These are phyloP conservation scores for Propsilocerus akamusi DNA, from an alignment of 1,140 invertebrate genomes.

Conservation along the genomic window DNA sequence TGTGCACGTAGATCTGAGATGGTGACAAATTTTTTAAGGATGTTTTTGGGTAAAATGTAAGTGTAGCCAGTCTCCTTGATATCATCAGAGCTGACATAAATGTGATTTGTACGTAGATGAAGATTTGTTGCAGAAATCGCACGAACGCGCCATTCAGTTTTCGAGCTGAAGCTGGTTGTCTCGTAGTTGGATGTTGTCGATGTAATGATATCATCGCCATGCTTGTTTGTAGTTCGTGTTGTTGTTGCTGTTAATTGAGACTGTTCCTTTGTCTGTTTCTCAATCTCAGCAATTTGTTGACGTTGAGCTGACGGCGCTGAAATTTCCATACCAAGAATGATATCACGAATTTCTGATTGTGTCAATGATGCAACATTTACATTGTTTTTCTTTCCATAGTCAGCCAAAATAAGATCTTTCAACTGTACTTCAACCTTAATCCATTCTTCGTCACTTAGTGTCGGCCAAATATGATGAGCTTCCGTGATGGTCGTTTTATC, in stretches of 20 bases:
- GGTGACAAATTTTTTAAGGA: constrained; percentile 97
- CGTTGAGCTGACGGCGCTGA: constrained; percentile 95
- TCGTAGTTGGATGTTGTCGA: constrained; percentile 98
- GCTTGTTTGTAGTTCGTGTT: constrained; percentile 96
- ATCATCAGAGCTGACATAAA: constrained; percentile 97
- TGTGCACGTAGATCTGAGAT: constrained; percentile 91
- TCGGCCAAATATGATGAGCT: constrained; percentile 99
- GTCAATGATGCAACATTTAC: constrained; percentile 97
- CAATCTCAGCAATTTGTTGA: constrained; percentile 99
- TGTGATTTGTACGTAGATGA: constrained; percentile 95
- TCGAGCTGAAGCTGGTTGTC: constrained; percentile 91
- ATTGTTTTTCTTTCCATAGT: constrained; percentile 99
- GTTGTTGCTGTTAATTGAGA: constrained; percentile 96
- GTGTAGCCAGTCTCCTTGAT: constrained; percentile 99
- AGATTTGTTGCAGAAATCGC: constrained; percentile 98
- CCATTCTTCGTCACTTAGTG: constrained; percentile 95
- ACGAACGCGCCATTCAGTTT: constrained; percentile 96
- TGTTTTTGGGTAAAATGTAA: constrained; percentile 96
- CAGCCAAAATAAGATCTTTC: constrained; percentile 95
- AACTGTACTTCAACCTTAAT: constrained; percentile 97
- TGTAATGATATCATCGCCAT: constrained; percentile 98
- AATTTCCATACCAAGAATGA: constrained; percentile 99
- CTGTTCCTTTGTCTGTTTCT: constrained; percentile 99
- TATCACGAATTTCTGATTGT: constrained; percentile 97
- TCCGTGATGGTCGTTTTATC: constrained; percentile 98